These are phyloP conservation scores for Oenanthe oenanthe DNA, from an alignment of 2,113 vertebrate genomes.

Conservation along the genomic window DNA sequence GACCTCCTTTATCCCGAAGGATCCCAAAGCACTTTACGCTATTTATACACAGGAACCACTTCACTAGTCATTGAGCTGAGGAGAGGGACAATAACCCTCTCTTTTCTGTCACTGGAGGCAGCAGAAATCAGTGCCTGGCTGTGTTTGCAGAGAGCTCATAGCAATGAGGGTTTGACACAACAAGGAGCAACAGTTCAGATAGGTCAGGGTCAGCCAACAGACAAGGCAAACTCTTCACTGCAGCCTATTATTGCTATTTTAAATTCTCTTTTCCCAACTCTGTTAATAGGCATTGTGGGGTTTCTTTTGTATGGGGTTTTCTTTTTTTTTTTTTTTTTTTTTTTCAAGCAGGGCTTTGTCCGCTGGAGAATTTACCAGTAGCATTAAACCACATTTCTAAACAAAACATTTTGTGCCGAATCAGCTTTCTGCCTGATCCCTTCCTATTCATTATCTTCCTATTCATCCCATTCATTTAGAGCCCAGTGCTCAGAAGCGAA, in stretches of 20 bases:
- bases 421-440: conserved; percentile 34
- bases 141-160: not conserved
- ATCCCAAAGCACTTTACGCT: not conserved
- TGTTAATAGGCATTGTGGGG: not conserved
- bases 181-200: not conserved
- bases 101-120: not conserved
- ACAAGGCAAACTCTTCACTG: not conserved
- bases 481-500: not conserved
- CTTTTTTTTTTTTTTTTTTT: not conserved
- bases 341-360: not conserved
- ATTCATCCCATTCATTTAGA: not conserved
- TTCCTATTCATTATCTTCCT: not conserved
- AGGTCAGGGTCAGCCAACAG: not conserved
- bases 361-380: not conserved
- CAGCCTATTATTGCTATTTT: not conserved
- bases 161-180: not conserved
- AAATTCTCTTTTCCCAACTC: not conserved
- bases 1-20: conserved; percentile 55
- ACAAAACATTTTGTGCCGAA: conserved; percentile 9
- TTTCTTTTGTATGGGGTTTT: not conserved
- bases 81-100: conserved; percentile 9
- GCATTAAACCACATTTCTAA: not conserved
- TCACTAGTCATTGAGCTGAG: conserved; percentile 30
- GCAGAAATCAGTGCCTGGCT: not conserved
- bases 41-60: conserved; percentile 69